A percentile compares a stretch with the other conserved stretches of the same genome.
phyloP scores from a whole-genome alignment of 2,113 vertebrate species.

The Natator depressus region DNA sequence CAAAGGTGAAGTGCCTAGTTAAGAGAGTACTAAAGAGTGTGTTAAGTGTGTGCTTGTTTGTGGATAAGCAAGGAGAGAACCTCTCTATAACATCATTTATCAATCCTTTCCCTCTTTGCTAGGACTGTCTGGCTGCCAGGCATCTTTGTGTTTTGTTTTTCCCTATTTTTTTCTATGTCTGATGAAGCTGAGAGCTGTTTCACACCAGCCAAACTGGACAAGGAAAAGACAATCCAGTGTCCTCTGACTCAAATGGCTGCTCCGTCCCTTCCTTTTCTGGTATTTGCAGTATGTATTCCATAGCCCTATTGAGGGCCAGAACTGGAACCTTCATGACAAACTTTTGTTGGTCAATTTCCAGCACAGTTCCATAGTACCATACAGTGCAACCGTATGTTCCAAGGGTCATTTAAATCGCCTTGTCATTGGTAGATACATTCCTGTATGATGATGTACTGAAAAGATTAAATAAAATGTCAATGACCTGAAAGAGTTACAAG shows the following conservation, averaged over 20 bases:
- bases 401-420: background rate
- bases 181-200: background rate
- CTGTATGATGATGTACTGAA: background rate
- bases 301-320: background rate
- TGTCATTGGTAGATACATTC: background rate
- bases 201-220: background rate
- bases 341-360: background rate
- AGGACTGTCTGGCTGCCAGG: background rate
- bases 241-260: background rate
- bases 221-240: background rate
- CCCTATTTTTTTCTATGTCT: rapidly evolving
- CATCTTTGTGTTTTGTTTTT: background rate
- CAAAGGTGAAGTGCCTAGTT: background rate
- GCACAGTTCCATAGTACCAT: background rate
- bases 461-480: background rate
- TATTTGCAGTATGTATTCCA: background rate
- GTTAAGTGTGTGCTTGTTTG: background rate
- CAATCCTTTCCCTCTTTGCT: background rate
- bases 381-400: background rate
- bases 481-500: slow-evolving; percentile 11
- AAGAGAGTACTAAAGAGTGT: background rate
- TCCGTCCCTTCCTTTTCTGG: background rate
- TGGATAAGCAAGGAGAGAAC: background rate
- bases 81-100: background rate
- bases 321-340: background rate